Base-by-base conservation (phyloP, 2,888 invertebrate genomes). In the Rhimphoctona megacephalus region DNA sequence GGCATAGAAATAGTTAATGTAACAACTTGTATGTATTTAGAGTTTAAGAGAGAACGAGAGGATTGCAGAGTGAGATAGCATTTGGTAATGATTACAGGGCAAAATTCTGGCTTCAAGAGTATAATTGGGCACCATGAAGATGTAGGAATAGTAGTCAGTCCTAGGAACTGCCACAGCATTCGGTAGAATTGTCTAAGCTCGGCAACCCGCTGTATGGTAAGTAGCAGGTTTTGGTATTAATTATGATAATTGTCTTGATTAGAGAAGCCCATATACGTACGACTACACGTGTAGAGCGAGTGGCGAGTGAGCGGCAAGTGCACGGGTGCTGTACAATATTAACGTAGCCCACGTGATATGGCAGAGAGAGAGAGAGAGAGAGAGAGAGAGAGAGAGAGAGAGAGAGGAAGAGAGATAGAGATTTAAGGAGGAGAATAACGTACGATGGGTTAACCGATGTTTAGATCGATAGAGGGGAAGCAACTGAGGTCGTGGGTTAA, bases 401-500 rank as follows among this genome's bases (percentile, higher is more conserved):
- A 61, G 30, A 61, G 49, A 78, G 14, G 25, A 25, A 61, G 61
- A 30, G 14, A 30, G 25, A 61, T 30, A 61, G 30, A 61, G 30
- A 61, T 61, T 61, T 61, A 25, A 22, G 54, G 52, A 43, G 3
- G 70, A 43, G 77, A 54, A 43, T 78, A 52, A 33, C 33, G 25
- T 43, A 74, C 67, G 14, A 36, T 61, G 54, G 61, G 77, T 78
- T 76, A 66, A 78, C 66, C 74, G 61, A 67, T 78, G 43, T 78
- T 77, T n/a, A 81, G 81, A 78, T 81, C 81, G 78, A 86, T 86
- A 72, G 36, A 67, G 66, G 33, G 14, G 57, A 30, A 33, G 43
- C 57, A 61, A 76, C 46, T 33, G 72, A 74, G 83, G 80, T 74
- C 72, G 61, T 87, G 76, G 87, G 89, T 88, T 91, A 90, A 89